Evolutionary conservation across 2,797 vertebrate genomes (phyloP).

Genomic region (Sebastiscus tertius): DNA sequence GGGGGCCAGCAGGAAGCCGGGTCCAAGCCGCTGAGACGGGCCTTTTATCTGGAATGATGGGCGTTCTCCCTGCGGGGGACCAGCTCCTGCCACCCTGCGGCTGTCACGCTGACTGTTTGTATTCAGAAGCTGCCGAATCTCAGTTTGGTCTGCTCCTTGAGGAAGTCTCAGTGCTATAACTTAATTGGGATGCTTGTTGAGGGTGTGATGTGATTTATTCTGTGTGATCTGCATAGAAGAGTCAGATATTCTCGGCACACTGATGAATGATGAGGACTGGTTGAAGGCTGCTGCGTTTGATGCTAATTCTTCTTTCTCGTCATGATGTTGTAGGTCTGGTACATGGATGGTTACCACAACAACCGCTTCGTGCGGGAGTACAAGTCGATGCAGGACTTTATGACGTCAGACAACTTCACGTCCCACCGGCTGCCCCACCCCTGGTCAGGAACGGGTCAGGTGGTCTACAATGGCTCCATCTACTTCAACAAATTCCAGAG

Average conservation of each 20-base stretch:
- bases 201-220: slow-evolving; percentile 58
- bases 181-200: slow-evolving; percentile 72
- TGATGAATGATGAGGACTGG: neutral
- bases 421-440: slow-evolving; percentile 97
- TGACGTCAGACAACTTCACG: slow-evolving; percentile 96
- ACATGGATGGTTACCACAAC: slow-evolving; percentile 99
- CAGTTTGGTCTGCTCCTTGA: slow-evolving; percentile 26
- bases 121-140: slow-evolving; percentile 50
- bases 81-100: slow-evolving; percentile 44
- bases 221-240: slow-evolving; percentile 39
- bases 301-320: neutral
- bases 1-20: slow-evolving; percentile 52
- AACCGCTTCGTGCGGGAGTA: slow-evolving; percentile 98
- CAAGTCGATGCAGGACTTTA: slow-evolving; percentile 94
- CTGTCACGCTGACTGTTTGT: slow-evolving; percentile 57
- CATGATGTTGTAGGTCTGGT: slow-evolving; percentile 89
- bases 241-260: neutral
- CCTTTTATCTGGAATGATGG: slow-evolving; percentile 74
- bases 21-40: slow-evolving; percentile 58
- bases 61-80: slow-evolving; percentile 62
- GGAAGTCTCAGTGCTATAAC: slow-evolving; percentile 30
- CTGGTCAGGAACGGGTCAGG: slow-evolving; percentile 97
- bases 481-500: slow-evolving; percentile 99
- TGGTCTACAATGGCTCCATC: slow-evolving; percentile 98
- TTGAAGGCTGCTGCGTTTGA: neutral